phyloP scores from a whole-genome alignment of 2,113 vertebrate species.

The Rana temporaria region DNA sequence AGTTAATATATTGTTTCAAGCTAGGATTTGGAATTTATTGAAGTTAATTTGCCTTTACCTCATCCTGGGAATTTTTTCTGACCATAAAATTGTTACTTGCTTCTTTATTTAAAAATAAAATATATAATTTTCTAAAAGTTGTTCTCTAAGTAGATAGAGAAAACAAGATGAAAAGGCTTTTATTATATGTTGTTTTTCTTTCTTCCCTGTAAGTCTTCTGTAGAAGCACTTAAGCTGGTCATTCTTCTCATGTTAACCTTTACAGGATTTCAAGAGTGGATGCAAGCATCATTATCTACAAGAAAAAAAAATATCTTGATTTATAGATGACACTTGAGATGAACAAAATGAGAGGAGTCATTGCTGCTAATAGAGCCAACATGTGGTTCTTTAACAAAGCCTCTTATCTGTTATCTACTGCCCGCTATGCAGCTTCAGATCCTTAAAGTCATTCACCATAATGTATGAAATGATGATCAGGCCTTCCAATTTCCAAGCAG shows the following conservation, averaged over 20 bases:
- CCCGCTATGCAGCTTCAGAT: neutral
- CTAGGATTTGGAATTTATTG: no score
- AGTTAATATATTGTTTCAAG: no score
- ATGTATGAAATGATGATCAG: neutral
- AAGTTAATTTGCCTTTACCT: no score
- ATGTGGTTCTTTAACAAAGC: neutral
- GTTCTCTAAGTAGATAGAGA: no score
- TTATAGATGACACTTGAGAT: constrained; percentile 1
- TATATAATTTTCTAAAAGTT: no score
- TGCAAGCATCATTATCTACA: neutral
- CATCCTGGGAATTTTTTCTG: no score
- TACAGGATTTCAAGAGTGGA: neutral
- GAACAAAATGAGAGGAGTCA: no score
- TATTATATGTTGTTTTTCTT: neutral
- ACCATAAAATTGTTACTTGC: no score
- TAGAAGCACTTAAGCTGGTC: neutral
- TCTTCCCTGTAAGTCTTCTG: neutral
- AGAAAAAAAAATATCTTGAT: neutral
- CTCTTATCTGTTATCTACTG: neutral
- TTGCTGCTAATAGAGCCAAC: neutral
- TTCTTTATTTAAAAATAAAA: no score
- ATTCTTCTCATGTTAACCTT: neutral
- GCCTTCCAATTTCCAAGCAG: no score
- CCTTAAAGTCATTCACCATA: neutral
- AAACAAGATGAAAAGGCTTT: neutral